Evolutionary conservation across 2,888 invertebrate species (phyloP), one percentile per base, ranked within the genome.

Genomic region (Galerucella pusilla): DNA sequence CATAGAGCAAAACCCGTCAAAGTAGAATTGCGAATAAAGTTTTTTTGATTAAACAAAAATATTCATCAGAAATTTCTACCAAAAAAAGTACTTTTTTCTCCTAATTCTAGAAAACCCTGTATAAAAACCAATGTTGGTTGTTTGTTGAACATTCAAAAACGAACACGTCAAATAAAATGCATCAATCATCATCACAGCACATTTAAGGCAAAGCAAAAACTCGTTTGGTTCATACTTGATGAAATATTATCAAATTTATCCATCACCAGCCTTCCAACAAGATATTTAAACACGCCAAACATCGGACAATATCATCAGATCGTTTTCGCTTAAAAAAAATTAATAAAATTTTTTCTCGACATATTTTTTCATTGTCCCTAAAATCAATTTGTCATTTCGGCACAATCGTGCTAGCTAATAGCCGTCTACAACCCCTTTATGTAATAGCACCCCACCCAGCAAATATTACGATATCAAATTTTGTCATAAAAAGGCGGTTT

Each of bases 381-480:
- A 25, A 66, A 59, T 66, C 71, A 71, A 71, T 71, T 71, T 65
- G 71, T 66, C 65, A 71, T 46, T 71, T 71, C 25, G 49, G 46
- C 66, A n/a, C 64, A 54, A 35, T 16, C 11, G 54, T 46, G 54
- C 63, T 70, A 35, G 70, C 66, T 72, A 72, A 72, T 67, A 25
- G 52, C 28, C 25, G n/a, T 16, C 42, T 45, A 60, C 59, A 16
- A 64, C 64, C 16, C 69, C 54, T 35, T 54, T 67, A 60, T 68
- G 60, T 60, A 68, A 59, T 59, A 42, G 25, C 16, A 16, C 10
- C 12, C 60, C 35, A 60, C 20, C 57, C 35, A 9, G 35, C 7
- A 42, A 42, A 42, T 42, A 42, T 42, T 42, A 59, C 61, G n/a
- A 61, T 69, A 69, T 69, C 61, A 28, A 63, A 63, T 54, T 52